Conservation (phyloP, 2,888 invertebrate genomes). For the Drosophila incognita region DNA sequence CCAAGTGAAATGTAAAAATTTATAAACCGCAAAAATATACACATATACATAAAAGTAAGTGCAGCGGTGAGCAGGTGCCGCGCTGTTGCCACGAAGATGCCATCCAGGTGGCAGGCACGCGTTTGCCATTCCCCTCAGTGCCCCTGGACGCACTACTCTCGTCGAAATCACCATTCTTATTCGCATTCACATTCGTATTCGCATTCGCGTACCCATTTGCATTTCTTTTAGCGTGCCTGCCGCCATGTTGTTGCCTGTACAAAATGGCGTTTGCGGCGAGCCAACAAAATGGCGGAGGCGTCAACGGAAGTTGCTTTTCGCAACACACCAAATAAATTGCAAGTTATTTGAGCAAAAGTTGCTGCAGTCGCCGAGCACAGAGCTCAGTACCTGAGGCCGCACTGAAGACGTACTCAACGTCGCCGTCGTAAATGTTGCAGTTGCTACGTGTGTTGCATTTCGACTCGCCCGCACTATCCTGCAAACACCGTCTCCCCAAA, state of each 20-base stretch:
- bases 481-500: not conserved
- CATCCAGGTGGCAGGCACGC: conserved; percentile 45
- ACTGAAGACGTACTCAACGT: conserved; percentile 59
- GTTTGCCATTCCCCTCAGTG: not conserved
- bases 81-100: conserved; percentile 48
- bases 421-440: conserved; percentile 39
- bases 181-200: conserved; percentile 8
- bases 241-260: conserved; percentile 72
- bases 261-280: conserved; percentile 77
- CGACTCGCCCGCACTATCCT: conserved; percentile 1
- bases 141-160: not conserved
- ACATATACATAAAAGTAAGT: conserved; percentile 58
- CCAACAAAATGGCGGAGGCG: conserved; percentile 81
- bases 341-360: conserved; percentile 75
- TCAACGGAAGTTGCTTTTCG: conserved; percentile 81
- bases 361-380: conserved; percentile 52
- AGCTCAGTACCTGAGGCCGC: conserved; percentile 66
- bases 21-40: conserved; percentile 74
- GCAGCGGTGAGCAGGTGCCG: conserved; percentile 41
- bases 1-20: conserved; percentile 74
- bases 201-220: conserved; percentile 48
- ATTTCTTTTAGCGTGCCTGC: conserved; percentile 55
- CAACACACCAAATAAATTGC: conserved; percentile 76
- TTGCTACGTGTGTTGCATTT: conserved; percentile 72
- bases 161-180: conserved; percentile 2